A percentile compares a stretch with the other conserved stretches of the same genome.
Conservation (phyloP, 1,140 invertebrate species). For the Archivesica marissinica region DNA sequence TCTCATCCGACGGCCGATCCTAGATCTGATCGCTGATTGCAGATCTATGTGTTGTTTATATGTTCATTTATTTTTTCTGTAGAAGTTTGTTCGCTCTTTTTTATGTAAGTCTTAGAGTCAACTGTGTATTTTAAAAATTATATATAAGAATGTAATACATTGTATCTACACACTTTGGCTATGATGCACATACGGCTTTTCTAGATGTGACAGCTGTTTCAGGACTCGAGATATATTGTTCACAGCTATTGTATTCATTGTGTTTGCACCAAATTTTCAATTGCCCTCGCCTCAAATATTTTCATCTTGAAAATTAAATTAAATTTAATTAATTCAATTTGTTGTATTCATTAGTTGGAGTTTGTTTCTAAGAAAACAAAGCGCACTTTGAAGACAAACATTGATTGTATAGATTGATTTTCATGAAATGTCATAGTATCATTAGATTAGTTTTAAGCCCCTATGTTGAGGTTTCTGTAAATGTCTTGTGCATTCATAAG, state of each 20-base stretch:
- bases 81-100: neutral
- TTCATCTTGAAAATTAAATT: neutral
- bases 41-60: conserved; percentile 8
- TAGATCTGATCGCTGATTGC: neutral
- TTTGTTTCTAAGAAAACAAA: neutral
- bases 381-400: neutral
- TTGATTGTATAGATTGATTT: too few relatives aligned
- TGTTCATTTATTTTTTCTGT: conserved; percentile 11
- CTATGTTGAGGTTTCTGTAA: too few relatives aligned
- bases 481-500: too few relatives aligned
- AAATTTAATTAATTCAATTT: neutral
- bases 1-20: neutral
- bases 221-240: neutral
- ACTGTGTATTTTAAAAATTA: neutral
- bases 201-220: neutral
- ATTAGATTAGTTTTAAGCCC: too few relatives aligned
- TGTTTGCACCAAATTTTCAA: neutral
- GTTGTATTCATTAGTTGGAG: neutral
- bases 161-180: neutral
- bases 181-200: conserved; percentile 3
- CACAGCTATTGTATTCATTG: neutral
- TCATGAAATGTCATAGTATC: too few relatives aligned
- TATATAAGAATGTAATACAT: neutral
- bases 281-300: too few relatives aligned
- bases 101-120: neutral